A percentile compares a stretch with the other conserved stretches of the same genome.
phyloP scores from a whole-genome alignment of 2,797 vertebrate genomes.

The Arnoldichthys spilopterus region DNA sequence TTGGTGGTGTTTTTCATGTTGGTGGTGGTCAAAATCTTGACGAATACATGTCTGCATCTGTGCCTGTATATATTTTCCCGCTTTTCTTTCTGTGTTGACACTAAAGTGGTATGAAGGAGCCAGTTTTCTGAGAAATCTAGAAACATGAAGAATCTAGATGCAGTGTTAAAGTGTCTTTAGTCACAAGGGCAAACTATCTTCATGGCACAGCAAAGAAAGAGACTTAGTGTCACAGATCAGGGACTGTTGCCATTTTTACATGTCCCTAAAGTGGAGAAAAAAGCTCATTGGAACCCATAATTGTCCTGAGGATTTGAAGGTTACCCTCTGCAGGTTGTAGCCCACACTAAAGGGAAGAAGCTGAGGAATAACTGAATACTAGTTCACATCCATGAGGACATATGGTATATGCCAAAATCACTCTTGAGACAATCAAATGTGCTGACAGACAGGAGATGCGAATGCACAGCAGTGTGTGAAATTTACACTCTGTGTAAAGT shows the following conservation, averaged over 20 bases:
- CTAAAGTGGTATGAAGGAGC: background rate
- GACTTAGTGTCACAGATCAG: no score
- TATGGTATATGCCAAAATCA: background rate
- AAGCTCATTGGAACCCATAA: background rate
- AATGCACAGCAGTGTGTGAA: background rate
- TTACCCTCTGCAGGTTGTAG: background rate
- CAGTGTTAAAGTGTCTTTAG: background rate
- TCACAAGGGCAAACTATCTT: no score
- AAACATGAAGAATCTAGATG: no score
- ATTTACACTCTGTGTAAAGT: no score
- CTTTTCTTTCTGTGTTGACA: no score
- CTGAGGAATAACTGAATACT: background rate
- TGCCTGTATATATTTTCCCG: no score
- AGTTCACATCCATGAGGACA: background rate
- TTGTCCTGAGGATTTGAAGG: background rate
- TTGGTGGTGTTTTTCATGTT: no score
- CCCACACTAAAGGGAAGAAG: background rate
- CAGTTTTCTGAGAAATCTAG: no score
- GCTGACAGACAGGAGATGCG: background rate
- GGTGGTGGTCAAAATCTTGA: no score
- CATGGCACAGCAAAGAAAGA: background rate
- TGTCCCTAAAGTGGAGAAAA: no score
- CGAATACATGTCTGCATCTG: no score
- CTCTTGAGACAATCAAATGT: background rate
- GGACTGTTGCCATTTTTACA: no score